Percentiles rank a stretch among this genome's conserved stretches.
These are phyloP conservation scores for Ooceraea biroi DNA, from an alignment of 1,140 invertebrate species.

Conservation along the genomic window DNA sequence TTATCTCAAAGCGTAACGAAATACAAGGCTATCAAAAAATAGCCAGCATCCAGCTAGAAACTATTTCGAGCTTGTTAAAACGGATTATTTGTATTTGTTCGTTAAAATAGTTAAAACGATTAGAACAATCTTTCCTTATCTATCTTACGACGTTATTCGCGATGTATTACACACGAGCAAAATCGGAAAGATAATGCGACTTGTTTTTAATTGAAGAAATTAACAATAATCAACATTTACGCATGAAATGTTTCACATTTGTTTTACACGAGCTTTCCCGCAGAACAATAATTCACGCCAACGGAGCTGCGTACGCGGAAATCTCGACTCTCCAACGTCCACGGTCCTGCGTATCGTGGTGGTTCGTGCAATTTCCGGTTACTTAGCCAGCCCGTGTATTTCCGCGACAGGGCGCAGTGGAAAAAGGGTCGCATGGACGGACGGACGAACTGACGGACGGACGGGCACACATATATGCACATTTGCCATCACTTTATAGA, in stretches of 20 bases:
- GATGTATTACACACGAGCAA: too few relatives aligned
- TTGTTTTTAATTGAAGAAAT: background rate
- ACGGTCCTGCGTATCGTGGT: background rate
- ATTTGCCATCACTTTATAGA: constrained; percentile 20
- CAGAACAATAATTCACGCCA: background rate
- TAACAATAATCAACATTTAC: too few relatives aligned
- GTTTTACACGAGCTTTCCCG: too few relatives aligned
- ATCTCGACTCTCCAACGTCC: constrained; percentile 16
- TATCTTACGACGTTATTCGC: background rate
- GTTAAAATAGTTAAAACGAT: background rate
- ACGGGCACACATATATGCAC: background rate
- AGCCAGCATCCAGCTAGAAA: too few relatives aligned
- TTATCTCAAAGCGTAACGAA: too few relatives aligned
- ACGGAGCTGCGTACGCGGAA: background rate
- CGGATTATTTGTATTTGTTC: background rate
- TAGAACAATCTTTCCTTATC: background rate
- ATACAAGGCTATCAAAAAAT: too few relatives aligned
- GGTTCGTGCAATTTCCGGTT: constrained; percentile 35
- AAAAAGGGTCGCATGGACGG: constrained; percentile 29
- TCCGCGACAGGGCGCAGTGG: background rate
- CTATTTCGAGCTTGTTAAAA: too few relatives aligned
- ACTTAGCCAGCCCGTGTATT: constrained; percentile 25
- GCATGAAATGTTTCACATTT: too few relatives aligned
- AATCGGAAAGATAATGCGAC: too few relatives aligned
- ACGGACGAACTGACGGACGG: constrained; percentile 16